Evolutionary conservation across 2,888 invertebrate species (phyloP).

Genomic region (Rapana venosa): DNA sequence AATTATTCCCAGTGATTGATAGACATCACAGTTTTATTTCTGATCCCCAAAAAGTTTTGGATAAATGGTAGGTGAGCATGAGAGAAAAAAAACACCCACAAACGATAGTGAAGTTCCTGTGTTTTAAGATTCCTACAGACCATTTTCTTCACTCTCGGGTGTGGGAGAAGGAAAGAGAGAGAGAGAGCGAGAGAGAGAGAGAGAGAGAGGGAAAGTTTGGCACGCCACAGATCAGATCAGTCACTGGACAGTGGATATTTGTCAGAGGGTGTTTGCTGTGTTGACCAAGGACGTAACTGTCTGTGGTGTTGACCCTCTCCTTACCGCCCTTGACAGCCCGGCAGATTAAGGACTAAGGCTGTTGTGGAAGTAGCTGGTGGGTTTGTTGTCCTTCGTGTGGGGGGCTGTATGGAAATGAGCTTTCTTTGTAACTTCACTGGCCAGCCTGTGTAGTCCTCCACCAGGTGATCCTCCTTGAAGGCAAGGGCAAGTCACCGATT

Average conservation of each 20-base stretch:
- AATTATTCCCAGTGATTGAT: no score
- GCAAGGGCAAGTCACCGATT: no score
- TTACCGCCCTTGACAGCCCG: not conserved
- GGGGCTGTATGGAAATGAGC: conserved; percentile 30
- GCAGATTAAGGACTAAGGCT: not conserved
- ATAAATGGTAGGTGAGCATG: no score
- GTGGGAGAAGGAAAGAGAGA: not conserved
- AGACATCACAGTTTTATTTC: no score
- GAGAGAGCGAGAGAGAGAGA: not conserved
- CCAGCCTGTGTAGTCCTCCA: not conserved
- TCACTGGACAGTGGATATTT: not conserved
- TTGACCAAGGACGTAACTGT: not conserved
- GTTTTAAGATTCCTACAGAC: no score
- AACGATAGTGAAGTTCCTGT: no score
- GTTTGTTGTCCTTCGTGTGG: not conserved
- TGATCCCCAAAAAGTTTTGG: no score
- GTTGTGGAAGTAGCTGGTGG: not conserved
- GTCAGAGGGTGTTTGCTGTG: not conserved
- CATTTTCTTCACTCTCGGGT: not conserved
- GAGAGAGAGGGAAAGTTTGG: not conserved
- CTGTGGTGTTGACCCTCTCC: not conserved
- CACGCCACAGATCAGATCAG: not conserved
- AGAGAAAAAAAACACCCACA: no score
- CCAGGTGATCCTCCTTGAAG: conserved; percentile 14
- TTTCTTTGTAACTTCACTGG: not conserved